Evolutionary conservation across 2,797 vertebrate genomes (phyloP).

Genomic region (Acanthis flammea): DNA sequence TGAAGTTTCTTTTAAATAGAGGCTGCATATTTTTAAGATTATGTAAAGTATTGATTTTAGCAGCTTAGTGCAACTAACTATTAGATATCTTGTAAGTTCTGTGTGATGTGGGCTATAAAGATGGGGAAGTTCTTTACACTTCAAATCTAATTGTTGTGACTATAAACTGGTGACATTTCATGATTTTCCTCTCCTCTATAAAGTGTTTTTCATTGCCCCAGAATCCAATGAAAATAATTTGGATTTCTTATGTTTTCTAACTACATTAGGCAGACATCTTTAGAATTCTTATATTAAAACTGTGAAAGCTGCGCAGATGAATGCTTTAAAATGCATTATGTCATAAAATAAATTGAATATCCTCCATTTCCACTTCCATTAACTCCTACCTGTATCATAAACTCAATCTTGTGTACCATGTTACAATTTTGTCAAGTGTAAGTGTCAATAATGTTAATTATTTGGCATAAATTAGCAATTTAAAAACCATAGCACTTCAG

Average conservation of each 20-base stretch:
- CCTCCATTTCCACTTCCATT: not conserved
- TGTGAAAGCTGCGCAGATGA: not conserved
- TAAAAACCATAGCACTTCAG: not conserved
- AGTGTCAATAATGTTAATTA: not conserved
- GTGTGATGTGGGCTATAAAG: not conserved
- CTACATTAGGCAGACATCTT: not conserved
- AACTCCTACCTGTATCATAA: not conserved
- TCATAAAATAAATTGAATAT: not conserved
- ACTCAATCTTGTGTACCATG: not conserved
- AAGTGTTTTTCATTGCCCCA: not conserved
- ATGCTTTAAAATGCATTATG: not conserved
- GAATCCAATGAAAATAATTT: not conserved
- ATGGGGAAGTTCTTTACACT: not conserved
- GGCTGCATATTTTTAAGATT: not conserved
- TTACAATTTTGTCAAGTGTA: not conserved
- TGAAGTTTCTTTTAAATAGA: slow-evolving; percentile 12
- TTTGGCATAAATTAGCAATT: not conserved
- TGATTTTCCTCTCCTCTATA: not conserved
- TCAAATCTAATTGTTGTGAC: not conserved
- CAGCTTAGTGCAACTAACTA: not conserved
- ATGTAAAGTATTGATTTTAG: slow-evolving; percentile 11
- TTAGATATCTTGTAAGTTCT: not conserved
- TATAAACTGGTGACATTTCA: not conserved
- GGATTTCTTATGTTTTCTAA: not conserved
- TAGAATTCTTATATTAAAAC: not conserved